phyloP scores from a whole-genome alignment of 2,113 vertebrate genomes.

The Romanogobio albipinnatus region DNA sequence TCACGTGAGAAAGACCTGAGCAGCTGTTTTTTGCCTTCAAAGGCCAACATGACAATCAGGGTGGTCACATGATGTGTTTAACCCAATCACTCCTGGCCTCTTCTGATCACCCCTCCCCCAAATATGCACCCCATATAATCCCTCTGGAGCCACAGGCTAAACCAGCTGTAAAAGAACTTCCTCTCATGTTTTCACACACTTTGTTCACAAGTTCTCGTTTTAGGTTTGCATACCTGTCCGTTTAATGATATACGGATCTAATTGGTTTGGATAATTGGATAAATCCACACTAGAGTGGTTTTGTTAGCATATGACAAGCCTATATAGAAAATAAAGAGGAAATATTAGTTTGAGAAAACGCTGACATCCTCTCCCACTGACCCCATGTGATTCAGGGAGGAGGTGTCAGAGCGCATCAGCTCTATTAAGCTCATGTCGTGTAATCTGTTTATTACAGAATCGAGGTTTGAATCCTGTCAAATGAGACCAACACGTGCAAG shows the following conservation, averaged over 20 bases:
- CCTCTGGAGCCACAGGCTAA: constrained; percentile 36
- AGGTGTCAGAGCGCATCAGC: constrained; percentile 25
- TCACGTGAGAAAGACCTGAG: constrained; percentile 38
- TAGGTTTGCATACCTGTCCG: not conserved
- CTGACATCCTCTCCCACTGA: not conserved
- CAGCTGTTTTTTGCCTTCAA: constrained; percentile 52
- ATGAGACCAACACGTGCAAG: not conserved
- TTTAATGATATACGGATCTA: not conserved
- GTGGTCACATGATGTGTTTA: constrained; percentile 42
- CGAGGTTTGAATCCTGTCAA: not conserved
- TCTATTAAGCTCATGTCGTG: not conserved
- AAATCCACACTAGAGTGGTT: not conserved
- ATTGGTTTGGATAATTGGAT: not conserved
- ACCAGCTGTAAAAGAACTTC: constrained; percentile 39
- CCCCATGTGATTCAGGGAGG: constrained; percentile 6
- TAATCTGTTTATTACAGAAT: constrained; percentile 25
- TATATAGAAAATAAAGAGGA: not conserved
- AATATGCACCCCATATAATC: constrained; percentile 43
- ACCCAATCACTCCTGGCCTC: constrained; percentile 35
- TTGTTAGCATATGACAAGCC: not conserved
- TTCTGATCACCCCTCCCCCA: constrained; percentile 49
- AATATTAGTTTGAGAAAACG: not conserved
- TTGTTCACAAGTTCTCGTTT: not conserved
- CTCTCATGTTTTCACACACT: not conserved
- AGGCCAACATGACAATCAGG: constrained; percentile 46